Evolutionary conservation across 2,113 vertebrate genomes (phyloP).

Genomic region (Chaetodon auriga): DNA sequence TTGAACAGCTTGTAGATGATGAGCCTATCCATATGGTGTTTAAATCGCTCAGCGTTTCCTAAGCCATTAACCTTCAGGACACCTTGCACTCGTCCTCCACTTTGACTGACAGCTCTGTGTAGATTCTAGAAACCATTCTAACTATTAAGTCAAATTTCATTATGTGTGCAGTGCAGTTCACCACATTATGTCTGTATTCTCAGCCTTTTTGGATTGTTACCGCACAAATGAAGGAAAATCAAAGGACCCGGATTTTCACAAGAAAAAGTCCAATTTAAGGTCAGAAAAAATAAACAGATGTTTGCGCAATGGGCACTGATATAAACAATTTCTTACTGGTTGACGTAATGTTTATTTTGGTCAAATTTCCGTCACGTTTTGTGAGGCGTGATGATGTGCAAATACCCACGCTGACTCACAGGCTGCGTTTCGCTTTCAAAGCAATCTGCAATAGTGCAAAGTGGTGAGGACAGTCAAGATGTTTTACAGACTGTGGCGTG

Average conservation of each 20-base stretch:
- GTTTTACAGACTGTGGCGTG: slow-evolving; percentile 63
- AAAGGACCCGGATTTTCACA: background rate
- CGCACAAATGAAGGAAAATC: background rate
- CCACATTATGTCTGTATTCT: background rate
- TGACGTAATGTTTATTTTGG: background rate
- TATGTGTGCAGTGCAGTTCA: background rate
- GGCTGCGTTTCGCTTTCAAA: slow-evolving; percentile 42
- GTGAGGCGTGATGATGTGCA: slow-evolving; percentile 1
- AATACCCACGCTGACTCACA: slow-evolving; percentile 27
- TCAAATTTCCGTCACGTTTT: background rate
- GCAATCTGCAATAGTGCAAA: slow-evolving; percentile 52
- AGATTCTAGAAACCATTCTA: slow-evolving; percentile 44
- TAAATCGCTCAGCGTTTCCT: slow-evolving; percentile 81
- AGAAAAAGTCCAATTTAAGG: too few relatives aligned
- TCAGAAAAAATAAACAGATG: background rate
- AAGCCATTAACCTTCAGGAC: slow-evolving; percentile 84
- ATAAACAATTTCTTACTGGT: background rate
- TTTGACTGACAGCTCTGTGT: slow-evolving; percentile 78
- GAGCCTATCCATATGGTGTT: slow-evolving; percentile 84
- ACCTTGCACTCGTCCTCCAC: slow-evolving; percentile 76
- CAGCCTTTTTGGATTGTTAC: background rate
- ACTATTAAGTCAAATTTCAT: slow-evolving; percentile 22
- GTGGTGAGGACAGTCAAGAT: slow-evolving; percentile 55
- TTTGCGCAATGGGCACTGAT: background rate
- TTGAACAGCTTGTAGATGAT: slow-evolving; percentile 85